Evolutionary conservation across 2,113 vertebrate species (phyloP), one percentile per base, ranked within the genome.

Genomic region (Thunnus maccoyii): DNA sequence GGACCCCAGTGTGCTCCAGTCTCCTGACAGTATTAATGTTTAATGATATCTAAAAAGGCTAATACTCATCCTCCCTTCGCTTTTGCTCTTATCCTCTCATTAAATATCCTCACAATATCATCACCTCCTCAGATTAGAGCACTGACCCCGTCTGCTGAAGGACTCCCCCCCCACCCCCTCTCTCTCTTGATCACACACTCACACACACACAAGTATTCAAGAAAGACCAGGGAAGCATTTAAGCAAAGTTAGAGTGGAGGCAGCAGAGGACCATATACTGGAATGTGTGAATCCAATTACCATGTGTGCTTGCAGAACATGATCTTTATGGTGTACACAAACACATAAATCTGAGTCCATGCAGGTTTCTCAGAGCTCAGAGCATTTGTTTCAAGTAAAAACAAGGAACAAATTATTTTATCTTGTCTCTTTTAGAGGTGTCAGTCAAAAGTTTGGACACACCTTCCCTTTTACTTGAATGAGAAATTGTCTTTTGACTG

Each of bases 21-120:
- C 88, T 85, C 91, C 90, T 72, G 78, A 87, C 87, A 85, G 27
- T 84, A 92, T 95, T 85, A 94, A 95, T 94, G 90, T 94, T 95
- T 94, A 93, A 95, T 94, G 89, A 91, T 92, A 90, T 94, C 88
- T 91, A 92, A 94, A 92, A 92, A 85, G 86, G 90, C 91, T 91
- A 92, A 92, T 86, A 85, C 83, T 75, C 72, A 56, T 77, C 69
- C 67, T 61, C 76, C 82, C 67, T 47, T 69, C 36, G 3, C 74
- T 65, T 86, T 55, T 32, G 72, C 72, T 88, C 82, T 86, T 82
- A 89, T 89, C 84, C 86, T 78, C 82, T 86, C 86, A 83, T 86
- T 89, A 78, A 89, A 91, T 87, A 89, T 87, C 84, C 67, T 76
- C 68, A 86, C 85, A 91, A 90, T 80, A 90, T 88, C 82, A 30